phyloP scores from a whole-genome alignment of 2,113 vertebrate species.

The Callionymus lyra region DNA sequence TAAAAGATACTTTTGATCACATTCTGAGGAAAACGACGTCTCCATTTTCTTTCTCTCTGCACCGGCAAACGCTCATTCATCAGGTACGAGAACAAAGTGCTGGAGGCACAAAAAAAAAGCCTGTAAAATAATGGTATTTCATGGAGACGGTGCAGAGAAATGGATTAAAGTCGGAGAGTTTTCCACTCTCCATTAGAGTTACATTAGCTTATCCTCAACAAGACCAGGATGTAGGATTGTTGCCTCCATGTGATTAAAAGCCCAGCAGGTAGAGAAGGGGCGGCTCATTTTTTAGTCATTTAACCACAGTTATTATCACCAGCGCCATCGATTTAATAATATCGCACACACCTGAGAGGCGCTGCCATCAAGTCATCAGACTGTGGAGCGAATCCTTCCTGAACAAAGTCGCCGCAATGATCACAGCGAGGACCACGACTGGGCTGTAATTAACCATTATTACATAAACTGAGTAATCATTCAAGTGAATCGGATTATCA shows the following conservation, averaged over 20 bases:
- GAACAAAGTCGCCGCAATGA: neutral
- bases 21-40: too few relatives aligned
- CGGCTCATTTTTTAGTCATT: conserved; percentile 36
- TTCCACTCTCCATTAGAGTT: conserved; percentile 70
- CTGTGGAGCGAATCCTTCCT: conserved; percentile 3
- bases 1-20: too few relatives aligned
- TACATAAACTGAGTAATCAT: too few relatives aligned
- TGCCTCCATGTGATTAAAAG: conserved; percentile 55
- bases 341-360: conserved; percentile 35
- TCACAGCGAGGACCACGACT: too few relatives aligned
- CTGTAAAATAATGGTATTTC: conserved; percentile 84
- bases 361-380: conserved; percentile 1
- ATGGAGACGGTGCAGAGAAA: conserved; percentile 68
- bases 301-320: conserved; percentile 41
- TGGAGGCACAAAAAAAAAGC: conserved; percentile 76
- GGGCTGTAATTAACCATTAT: too few relatives aligned
- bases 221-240: conserved; percentile 37
- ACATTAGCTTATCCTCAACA: conserved; percentile 61
- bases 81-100: conserved; percentile 70
- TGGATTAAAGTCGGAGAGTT: conserved; percentile 76
- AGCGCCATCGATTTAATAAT: conserved; percentile 47
- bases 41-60: conserved; percentile 20
- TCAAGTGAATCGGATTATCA: too few relatives aligned
- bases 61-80: conserved; percentile 62
- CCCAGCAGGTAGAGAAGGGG: conserved; percentile 40